Evolutionary conservation across 1,140 invertebrate genomes (phyloP).

Genomic region (Lamellibrachia luymesi): DNA sequence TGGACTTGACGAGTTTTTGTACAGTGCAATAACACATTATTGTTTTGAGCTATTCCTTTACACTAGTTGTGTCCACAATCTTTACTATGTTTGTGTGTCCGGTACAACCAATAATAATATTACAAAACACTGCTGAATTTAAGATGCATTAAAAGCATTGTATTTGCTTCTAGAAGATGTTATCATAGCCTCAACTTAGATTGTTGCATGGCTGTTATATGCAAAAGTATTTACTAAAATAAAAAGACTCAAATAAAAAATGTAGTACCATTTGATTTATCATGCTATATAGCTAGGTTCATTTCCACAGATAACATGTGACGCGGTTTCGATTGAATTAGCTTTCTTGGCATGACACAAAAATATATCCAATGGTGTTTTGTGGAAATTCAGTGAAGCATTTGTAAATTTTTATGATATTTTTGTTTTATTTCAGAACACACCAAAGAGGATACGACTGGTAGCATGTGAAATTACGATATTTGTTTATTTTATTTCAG

Average conservation of each 20-base stretch:
- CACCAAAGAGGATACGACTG: slow-evolving; percentile 30
- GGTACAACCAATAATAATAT: background rate
- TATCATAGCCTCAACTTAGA: background rate
- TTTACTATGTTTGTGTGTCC: background rate
- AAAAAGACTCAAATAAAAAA: background rate
- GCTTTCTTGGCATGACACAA: background rate
- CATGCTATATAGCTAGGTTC: background rate
- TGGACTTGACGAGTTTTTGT: background rate
- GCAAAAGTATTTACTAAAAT: background rate
- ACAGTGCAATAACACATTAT: background rate
- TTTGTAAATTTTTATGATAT: slow-evolving; percentile 11
- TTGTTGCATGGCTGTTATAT: background rate
- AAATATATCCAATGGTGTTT: background rate
- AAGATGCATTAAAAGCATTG: background rate
- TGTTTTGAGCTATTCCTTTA: background rate
- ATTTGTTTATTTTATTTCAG: no score
- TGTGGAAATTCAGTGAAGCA: background rate
- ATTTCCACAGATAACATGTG: background rate
- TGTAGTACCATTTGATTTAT: background rate
- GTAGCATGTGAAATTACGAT: slow-evolving; percentile 47
- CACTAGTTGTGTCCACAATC: background rate
- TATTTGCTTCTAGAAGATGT: background rate
- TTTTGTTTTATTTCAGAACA: slow-evolving; percentile 19
- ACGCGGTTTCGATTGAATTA: background rate
- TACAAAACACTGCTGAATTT: background rate